These are phyloP conservation scores for Balanococcus diminutus DNA, from an alignment of 2,888 invertebrate genomes.

Conservation along the genomic window DNA sequence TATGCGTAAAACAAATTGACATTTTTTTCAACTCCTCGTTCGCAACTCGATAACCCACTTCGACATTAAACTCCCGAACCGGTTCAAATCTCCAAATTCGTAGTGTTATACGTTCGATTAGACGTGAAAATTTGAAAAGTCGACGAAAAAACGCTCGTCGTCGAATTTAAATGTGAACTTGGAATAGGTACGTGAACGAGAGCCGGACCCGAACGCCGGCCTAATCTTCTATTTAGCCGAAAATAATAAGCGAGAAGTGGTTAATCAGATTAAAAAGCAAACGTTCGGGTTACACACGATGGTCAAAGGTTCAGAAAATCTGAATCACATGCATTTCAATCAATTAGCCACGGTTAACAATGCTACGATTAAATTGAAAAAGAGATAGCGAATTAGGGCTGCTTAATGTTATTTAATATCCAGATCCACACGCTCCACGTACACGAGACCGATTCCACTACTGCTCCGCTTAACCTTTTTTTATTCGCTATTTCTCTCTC, in stretches of 20 bases:
- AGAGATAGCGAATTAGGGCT: conserved; percentile 16
- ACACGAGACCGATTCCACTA: not conserved
- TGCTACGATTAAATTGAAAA: not conserved
- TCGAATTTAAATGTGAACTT: not conserved
- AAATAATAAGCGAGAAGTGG: not conserved
- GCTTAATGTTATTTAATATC: conserved; percentile 28
- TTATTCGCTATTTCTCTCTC: not conserved
- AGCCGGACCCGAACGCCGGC: not conserved
- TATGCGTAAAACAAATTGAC: too few relatives aligned
- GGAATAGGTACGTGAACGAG: not conserved
- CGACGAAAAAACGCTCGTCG: not conserved
- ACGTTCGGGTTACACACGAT: not conserved
- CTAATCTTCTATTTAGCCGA: not conserved
- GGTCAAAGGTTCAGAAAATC: conserved; percentile 15
- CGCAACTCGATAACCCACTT: too few relatives aligned
- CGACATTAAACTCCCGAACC: too few relatives aligned
- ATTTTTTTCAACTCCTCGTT: too few relatives aligned
- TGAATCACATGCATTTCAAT: conserved; percentile 1
- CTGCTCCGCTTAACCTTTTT: too few relatives aligned
- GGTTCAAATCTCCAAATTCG: too few relatives aligned
- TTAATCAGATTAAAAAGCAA: conserved; percentile 14
- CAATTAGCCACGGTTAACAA: conserved; percentile 3
- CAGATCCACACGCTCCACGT: not conserved
- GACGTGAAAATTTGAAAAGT: too few relatives aligned
- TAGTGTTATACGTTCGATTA: too few relatives aligned